Evolutionary conservation across 2,888 invertebrate species (phyloP).

Genomic region (Latrodectus elegans): DNA sequence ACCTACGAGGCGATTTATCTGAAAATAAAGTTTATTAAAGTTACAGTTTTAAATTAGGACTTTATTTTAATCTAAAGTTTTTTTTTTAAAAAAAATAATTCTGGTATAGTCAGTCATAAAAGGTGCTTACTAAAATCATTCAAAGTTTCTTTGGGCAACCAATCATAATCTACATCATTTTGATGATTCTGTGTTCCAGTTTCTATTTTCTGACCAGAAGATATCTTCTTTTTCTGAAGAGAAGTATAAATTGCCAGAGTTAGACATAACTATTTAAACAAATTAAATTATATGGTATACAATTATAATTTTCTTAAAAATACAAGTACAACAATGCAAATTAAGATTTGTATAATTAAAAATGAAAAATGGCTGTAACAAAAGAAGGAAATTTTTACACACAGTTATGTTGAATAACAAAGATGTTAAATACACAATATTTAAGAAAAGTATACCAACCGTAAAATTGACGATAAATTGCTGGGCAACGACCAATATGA

Average conservation of each 20-base stretch:
- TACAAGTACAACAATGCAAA: not conserved
- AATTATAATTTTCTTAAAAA: not conserved
- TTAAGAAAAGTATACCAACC: slow-evolving; percentile 72
- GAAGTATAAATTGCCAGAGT: not conserved
- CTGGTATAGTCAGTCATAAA: not conserved
- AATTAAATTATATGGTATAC: not conserved
- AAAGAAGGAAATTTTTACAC: not conserved
- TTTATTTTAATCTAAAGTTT: not conserved
- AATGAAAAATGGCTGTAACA: not conserved
- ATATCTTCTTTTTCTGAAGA: slow-evolving; percentile 73
- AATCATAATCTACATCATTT: slow-evolving; percentile 96
- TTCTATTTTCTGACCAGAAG: slow-evolving; percentile 79
- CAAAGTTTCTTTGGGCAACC: slow-evolving; percentile 94
- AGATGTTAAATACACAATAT: not conserved
- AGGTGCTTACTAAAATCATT: slow-evolving; percentile 83
- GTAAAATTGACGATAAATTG: slow-evolving; percentile 87
- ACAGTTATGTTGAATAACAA: not conserved
- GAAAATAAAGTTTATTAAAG: not conserved
- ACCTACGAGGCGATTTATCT: slow-evolving; percentile 36
- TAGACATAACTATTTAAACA: not conserved
- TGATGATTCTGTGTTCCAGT: slow-evolving; percentile 88
- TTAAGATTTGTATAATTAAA: not conserved
- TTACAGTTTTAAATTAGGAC: not conserved
- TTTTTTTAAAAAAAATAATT: no score
- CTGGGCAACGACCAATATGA: slow-evolving; percentile 90